Percentiles rank a stretch among this genome's conserved stretches.
Conservation (phyloP, 1,140 invertebrate genomes). For the Microplitis demolitor region DNA sequence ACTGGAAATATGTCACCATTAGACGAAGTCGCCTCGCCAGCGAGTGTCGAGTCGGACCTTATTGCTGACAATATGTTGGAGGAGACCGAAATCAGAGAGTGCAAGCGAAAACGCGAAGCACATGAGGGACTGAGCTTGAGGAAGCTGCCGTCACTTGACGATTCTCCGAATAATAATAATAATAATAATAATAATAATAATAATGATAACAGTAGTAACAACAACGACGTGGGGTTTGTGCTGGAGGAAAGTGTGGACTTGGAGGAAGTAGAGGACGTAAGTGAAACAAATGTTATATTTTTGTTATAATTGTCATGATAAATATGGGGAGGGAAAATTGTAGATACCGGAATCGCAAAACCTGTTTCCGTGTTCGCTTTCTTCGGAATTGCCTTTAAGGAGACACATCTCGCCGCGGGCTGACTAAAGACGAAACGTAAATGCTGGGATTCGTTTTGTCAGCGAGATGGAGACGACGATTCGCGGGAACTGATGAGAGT, state of each 20-base stretch:
- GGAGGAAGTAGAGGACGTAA: constrained; percentile 62
- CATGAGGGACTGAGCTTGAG: constrained; percentile 57
- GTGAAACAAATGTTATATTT: constrained; percentile 34
- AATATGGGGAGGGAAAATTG: background rate
- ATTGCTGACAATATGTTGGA: constrained; percentile 57
- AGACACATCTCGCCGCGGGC: constrained; percentile 42
- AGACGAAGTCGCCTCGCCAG: constrained; percentile 54
- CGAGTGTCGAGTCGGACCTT: constrained; percentile 52
- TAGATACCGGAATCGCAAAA: constrained; percentile 35
- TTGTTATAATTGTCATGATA: background rate
- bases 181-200: constrained; percentile 3
- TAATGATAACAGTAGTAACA: background rate
- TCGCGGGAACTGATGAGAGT: background rate
- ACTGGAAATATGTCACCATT: constrained; percentile 52
- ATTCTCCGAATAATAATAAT: constrained; percentile 3
- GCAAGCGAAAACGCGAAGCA: constrained; percentile 52
- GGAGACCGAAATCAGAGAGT: constrained; percentile 40
- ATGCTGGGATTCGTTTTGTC: background rate
- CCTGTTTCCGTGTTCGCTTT: constrained; percentile 44
- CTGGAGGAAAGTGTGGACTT: constrained; percentile 61
- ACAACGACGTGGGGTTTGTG: constrained; percentile 66
- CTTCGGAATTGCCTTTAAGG: constrained; percentile 31
- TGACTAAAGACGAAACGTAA: too few species aligned
- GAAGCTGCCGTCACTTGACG: constrained; percentile 57
- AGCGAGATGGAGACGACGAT: background rate